Percentiles rank a stretch among this genome's conserved stretches.
Conservation (phyloP, 2,113 vertebrate species). For the Rhinogobius similis region DNA sequence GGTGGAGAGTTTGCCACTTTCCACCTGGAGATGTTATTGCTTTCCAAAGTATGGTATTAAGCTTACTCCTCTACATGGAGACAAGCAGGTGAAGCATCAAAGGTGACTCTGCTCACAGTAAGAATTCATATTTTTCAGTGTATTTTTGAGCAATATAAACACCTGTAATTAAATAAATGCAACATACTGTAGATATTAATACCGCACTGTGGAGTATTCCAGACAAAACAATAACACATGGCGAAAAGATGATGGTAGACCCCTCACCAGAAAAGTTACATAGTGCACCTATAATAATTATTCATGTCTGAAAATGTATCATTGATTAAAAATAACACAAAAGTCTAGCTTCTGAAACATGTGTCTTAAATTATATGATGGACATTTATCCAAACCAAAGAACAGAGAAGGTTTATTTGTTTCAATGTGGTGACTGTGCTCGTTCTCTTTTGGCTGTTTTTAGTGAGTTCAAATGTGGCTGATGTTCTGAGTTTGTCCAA, state of each 20-base stretch:
- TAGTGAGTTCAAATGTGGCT: conserved; percentile 30
- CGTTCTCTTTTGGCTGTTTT: conserved; percentile 11
- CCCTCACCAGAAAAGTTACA: background rate
- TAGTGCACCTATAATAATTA: background rate
- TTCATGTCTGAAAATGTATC: conserved; percentile 1
- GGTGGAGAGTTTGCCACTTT: no score
- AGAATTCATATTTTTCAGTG: background rate
- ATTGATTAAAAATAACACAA: conserved; percentile 3
- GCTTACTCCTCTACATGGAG: background rate
- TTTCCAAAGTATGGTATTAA: background rate
- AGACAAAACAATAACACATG: background rate
- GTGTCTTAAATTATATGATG: conserved; percentile 33
- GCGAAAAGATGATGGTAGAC: background rate
- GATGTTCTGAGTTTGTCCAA: conserved; percentile 61
- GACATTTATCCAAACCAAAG: conserved; percentile 50
- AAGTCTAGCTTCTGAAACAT: conserved; percentile 15
- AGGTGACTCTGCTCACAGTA: background rate
- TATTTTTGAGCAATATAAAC: background rate
- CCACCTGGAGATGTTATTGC: no score
- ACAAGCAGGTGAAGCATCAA: background rate
- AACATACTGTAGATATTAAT: background rate
- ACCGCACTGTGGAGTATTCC: background rate
- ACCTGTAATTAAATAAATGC: background rate
- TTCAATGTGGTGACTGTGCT: conserved; percentile 39
- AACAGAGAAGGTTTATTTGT: conserved; percentile 11